Percentiles rank a stretch among this genome's conserved stretches.
Conservation (phyloP, 1,140 invertebrate species). For the Hypothenemus hampei region DNA sequence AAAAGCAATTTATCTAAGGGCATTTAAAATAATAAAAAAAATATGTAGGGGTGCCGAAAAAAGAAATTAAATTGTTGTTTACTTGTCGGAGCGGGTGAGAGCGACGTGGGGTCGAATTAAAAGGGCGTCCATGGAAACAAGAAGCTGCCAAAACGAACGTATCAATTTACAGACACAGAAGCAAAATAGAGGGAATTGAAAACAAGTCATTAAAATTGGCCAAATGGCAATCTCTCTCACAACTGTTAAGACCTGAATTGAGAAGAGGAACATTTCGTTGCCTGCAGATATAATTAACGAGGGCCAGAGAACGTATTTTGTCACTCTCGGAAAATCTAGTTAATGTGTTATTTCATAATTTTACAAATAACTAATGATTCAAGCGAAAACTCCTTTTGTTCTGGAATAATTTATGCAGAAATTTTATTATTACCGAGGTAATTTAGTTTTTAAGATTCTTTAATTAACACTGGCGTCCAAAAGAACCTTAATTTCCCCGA, state of each 20-base stretch:
- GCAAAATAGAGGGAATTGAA: slow-evolving; percentile 30
- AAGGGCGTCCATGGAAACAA: slow-evolving; percentile 17
- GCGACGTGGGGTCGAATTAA: slow-evolving; percentile 1
- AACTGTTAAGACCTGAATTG: slow-evolving; percentile 29
- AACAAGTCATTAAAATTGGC: slow-evolving; percentile 36
- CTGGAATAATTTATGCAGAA: too few relatives aligned
- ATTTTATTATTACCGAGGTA: too few relatives aligned
- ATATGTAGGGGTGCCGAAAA: background rate
- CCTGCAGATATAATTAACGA: slow-evolving; percentile 31
- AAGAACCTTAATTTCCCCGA: too few relatives aligned
- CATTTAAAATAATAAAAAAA: slow-evolving; percentile 2
- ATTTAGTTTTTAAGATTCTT: too few relatives aligned
- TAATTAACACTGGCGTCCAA: too few relatives aligned
- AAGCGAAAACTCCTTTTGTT: too few relatives aligned
- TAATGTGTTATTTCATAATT: slow-evolving; percentile 18
- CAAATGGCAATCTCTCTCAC: slow-evolving; percentile 34
- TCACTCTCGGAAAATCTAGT: slow-evolving; percentile 15
- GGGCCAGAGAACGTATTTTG: slow-evolving; percentile 10
- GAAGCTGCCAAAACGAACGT: slow-evolving; percentile 25
- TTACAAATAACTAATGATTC: too few relatives aligned
- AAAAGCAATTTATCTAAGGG: too few relatives aligned
- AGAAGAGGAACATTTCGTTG: slow-evolving; percentile 11
- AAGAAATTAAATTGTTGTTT: slow-evolving; percentile 11
- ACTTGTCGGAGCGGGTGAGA: background rate
- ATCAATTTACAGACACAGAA: slow-evolving; percentile 28